A percentile compares a stretch with the other conserved stretches of the same genome.
Conservation (phyloP, 1,140 invertebrate species). For the Lordiphosa mommai region DNA sequence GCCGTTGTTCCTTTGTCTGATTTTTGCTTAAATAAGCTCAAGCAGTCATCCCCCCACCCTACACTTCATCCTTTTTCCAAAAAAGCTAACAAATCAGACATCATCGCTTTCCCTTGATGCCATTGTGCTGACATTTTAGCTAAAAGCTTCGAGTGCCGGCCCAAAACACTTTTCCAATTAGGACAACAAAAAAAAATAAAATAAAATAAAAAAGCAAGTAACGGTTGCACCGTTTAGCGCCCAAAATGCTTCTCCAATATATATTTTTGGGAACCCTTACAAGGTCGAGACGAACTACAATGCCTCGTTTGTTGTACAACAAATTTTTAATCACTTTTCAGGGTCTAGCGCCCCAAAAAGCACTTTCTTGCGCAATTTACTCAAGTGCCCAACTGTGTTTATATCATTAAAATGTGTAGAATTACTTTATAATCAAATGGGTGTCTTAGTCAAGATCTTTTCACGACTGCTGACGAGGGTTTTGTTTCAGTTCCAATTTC, state of each 20-base stretch:
- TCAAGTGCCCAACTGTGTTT: slow-evolving; percentile 64
- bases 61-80: background rate
- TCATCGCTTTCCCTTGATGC: slow-evolving; percentile 23
- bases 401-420: slow-evolving; percentile 59
- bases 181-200: slow-evolving; percentile 36
- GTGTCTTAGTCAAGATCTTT: too few relatives aligned
- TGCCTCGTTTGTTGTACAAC: slow-evolving; percentile 50
- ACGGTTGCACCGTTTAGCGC: slow-evolving; percentile 37
- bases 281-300: slow-evolving; percentile 52
- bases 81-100: slow-evolving; percentile 70
- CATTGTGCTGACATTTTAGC: slow-evolving; percentile 66
- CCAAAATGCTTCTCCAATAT: slow-evolving; percentile 27
- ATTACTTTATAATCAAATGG: too few relatives aligned
- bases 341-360: slow-evolving; percentile 53
- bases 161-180: slow-evolving; percentile 77
- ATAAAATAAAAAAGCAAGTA: too few relatives aligned
- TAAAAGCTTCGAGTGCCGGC: slow-evolving; percentile 71
- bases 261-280: slow-evolving; percentile 49
- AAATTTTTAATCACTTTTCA: slow-evolving; percentile 77
- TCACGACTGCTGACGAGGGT: too few relatives aligned
- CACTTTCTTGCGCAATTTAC: slow-evolving; percentile 59
- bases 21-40: slow-evolving; percentile 51
- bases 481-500: too few relatives aligned
- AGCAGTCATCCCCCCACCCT: slow-evolving; percentile 30
- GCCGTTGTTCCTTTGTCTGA: slow-evolving; percentile 44